These are phyloP conservation scores for Kryptolebias ocellatus DNA, from an alignment of 2,797 vertebrate genomes.

Conservation along the genomic window DNA sequence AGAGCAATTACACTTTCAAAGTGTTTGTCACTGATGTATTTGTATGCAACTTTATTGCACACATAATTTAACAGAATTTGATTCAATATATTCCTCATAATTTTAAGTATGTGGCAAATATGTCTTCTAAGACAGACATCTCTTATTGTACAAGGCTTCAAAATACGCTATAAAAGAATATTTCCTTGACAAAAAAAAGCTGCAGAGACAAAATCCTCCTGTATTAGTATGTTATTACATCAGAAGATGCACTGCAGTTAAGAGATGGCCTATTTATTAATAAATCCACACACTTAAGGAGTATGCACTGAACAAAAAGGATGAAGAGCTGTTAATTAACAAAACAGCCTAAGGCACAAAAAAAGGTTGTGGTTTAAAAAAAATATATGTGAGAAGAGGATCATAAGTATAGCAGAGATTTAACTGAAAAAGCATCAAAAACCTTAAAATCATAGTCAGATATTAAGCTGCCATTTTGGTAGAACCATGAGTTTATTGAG, in stretches of 20 bases:
- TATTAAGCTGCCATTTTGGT: conserved; percentile 21
- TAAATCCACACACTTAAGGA: conserved; percentile 21
- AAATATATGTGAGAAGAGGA: conserved; percentile 3
- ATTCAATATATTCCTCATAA: neutral
- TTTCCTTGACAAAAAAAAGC: neutral
- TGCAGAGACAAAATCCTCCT: neutral
- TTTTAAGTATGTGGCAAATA: neutral
- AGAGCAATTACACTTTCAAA: neutral
- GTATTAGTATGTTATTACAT: neutral
- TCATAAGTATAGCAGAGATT: conserved; percentile 33
- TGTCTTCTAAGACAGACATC: neutral
- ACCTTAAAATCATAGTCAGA: conserved; percentile 16
- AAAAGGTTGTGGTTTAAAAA: conserved; percentile 26
- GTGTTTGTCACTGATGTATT: neutral
- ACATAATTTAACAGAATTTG: neutral
- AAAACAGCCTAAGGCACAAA: conserved; percentile 38
- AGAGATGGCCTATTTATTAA: conserved; percentile 13
- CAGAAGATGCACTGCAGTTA: neutral
- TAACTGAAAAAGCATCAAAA: conserved; percentile 9
- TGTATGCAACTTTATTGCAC: neutral
- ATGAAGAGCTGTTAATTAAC: conserved; percentile 27
- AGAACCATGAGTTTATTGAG: conserved; percentile 23
- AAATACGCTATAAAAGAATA: too few species aligned
- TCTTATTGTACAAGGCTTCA: too few species aligned
- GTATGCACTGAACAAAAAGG: conserved; percentile 15